phyloP scores from a whole-genome alignment of 2,797 vertebrate genomes.

The Arnoldichthys spilopterus region DNA sequence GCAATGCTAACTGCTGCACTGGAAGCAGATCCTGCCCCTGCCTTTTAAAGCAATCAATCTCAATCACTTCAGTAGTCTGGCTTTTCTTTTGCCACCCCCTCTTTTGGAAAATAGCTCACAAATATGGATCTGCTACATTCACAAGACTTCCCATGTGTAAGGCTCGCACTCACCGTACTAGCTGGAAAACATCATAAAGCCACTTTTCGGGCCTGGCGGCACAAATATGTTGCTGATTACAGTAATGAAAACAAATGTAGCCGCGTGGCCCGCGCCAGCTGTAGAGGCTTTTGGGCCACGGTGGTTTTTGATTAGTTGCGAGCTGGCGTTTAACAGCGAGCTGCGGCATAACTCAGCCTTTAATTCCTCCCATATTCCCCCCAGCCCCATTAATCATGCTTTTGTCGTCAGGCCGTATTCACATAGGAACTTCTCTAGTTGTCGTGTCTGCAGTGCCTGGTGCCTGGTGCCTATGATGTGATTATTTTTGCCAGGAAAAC shows the following conservation, averaged over 20 bases:
- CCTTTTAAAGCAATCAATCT: background rate
- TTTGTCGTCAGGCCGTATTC: background rate
- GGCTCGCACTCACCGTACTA: background rate
- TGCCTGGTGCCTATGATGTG: background rate
- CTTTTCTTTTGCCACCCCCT: background rate
- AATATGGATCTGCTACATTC: background rate
- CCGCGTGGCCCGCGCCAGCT: slow-evolving; percentile 11
- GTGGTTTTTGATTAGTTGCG: slow-evolving; percentile 10
- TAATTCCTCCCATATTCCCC: slow-evolving; percentile 24
- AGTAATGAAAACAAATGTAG: slow-evolving; percentile 29
- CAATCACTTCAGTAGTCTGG: background rate
- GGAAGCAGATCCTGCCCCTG: background rate
- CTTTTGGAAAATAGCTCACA: background rate
- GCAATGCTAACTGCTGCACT: background rate
- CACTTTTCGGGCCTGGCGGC: slow-evolving; percentile 11
- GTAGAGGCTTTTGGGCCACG: slow-evolving; percentile 16
- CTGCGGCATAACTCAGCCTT: slow-evolving; percentile 19
- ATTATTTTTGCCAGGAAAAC: background rate
- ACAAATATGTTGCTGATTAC: slow-evolving; percentile 26
- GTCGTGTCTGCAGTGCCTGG: background rate
- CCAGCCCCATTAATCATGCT: slow-evolving; percentile 17
- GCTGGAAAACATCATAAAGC: slow-evolving; percentile 1
- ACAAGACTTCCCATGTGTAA: background rate
- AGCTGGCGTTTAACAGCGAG: slow-evolving; percentile 8
- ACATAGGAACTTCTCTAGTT: background rate